Evolutionary conservation across 2,797 vertebrate genomes (phyloP).

Genomic region (Fundulus diaphanus): DNA sequence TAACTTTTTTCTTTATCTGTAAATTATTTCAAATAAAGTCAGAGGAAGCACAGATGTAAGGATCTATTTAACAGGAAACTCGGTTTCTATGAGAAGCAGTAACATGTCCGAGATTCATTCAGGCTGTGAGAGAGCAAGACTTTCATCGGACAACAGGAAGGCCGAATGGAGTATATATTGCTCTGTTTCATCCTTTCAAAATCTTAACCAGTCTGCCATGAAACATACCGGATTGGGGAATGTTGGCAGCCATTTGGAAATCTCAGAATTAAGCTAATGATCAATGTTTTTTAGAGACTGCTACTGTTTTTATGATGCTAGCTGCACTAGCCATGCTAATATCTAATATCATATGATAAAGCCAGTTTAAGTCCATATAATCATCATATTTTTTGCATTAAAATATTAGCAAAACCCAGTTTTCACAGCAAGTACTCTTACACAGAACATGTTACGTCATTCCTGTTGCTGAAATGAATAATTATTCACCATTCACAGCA

Average conservation of each 20-base stretch:
- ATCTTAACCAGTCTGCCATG: not conserved
- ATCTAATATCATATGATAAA: too few species aligned
- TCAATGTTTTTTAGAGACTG: not conserved
- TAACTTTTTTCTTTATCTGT: not conserved
- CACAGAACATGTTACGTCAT: not conserved
- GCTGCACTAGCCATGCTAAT: too few species aligned
- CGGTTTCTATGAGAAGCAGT: not conserved
- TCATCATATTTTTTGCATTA: not conserved
- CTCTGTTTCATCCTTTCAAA: not conserved
- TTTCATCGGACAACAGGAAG: not conserved
- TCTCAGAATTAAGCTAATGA: not conserved
- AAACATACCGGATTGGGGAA: not conserved
- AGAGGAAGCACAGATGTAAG: not conserved
- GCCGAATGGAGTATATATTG: not conserved
- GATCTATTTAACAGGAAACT: not conserved
- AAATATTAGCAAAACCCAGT: not conserved
- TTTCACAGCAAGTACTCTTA: not conserved
- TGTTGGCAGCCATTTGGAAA: not conserved
- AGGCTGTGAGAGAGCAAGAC: not conserved
- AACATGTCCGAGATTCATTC: not conserved
- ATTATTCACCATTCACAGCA: not conserved
- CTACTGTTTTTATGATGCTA: too few species aligned
- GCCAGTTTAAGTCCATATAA: too few species aligned
- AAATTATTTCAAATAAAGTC: not conserved
- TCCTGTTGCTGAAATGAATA: not conserved